These are phyloP conservation scores for Bombus terrestris DNA, from an alignment of 1,140 invertebrate genomes.

Conservation along the genomic window DNA sequence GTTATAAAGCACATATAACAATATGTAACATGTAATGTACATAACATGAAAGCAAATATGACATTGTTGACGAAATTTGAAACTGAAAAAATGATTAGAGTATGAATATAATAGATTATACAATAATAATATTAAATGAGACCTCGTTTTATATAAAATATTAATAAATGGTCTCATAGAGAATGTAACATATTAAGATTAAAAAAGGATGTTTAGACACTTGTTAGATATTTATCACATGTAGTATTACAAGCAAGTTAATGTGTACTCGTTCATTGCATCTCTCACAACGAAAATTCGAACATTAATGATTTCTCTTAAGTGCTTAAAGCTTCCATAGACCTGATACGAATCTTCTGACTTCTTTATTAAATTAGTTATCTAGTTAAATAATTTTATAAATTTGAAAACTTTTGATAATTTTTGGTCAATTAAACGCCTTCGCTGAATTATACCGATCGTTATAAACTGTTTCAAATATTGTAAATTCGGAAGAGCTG, in stretches of 20 bases:
- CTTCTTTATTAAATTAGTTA: background rate
- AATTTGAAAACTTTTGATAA: background rate
- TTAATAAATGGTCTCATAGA: constrained; percentile 16
- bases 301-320: constrained; percentile 22
- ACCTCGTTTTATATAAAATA: constrained; percentile 69
- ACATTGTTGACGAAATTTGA: constrained; percentile 27
- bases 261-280: constrained; percentile 58
- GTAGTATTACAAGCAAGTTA: constrained; percentile 40
- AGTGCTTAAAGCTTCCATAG: constrained; percentile 11
- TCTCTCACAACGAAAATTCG: constrained; percentile 58
- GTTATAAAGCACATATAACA: constrained; percentile 45
- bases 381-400: background rate
- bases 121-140: constrained; percentile 35
- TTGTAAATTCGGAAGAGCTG: background rate
- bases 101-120: background rate
- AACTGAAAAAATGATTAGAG: constrained; percentile 31
- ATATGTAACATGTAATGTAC: constrained; percentile 58
- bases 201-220: constrained; percentile 20
- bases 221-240: constrained; percentile 26
- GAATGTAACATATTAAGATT: constrained; percentile 56
- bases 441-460: background rate
- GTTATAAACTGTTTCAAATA: background rate
- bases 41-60: constrained; percentile 60
- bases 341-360: background rate
- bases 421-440: background rate